Evolutionary conservation across 37 sponge, comb jelly and placozoan genomes (phyloP), one percentile per base, ranked within the genome.

Genomic region (Hormiphora californensis): DNA sequence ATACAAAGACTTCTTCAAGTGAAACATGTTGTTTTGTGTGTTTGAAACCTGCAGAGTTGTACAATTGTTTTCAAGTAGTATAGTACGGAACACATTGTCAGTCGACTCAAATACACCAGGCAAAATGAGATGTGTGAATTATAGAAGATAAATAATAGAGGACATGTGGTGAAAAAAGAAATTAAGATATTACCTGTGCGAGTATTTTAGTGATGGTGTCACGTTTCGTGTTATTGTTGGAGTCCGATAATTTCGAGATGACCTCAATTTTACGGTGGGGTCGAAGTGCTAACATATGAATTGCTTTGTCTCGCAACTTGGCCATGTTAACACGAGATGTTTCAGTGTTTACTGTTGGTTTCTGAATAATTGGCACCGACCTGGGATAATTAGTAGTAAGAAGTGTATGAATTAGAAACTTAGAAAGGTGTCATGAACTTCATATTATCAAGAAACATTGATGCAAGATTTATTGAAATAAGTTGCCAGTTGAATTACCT

Each of bases 1-100:
- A 39, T 65, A 65, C 21, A 65, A 39, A 28, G 34, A 65, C 1
- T 9, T 25, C 25, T 65, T 65, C 5, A 65, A 32, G 38, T 65
- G 68, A 25, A 25, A 65, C 68, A 65, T 65, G 68, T 65, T 65
- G 68, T 65, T 65, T 39, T 65, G 12, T 9, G 25, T 65, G 32
- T 15, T 25, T 17, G 68, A 15, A 4, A 65, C 68, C 68, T 65
- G 39, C 19, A 46, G 51, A 12, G 51, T 17, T 46, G 51, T 8
- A 46, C 11, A 46, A 46, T 12, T n/a, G n/a, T n/a, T n/a, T n/a
- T n/a, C n/a, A n/a, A n/a, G n/a, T n/a, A n/a, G n/a, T n/a, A n/a
- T n/a, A n/a, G n/a, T n/a, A n/a, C n/a, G n/a, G n/a, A n/a, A n/a
- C n/a, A n/a, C n/a, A n/a, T n/a, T n/a, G n/a, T n/a, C n/a, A n/a